These are phyloP conservation scores for Schrankia costaestrigalis DNA, from an alignment of 2,888 invertebrate genomes.

Conservation along the genomic window DNA sequence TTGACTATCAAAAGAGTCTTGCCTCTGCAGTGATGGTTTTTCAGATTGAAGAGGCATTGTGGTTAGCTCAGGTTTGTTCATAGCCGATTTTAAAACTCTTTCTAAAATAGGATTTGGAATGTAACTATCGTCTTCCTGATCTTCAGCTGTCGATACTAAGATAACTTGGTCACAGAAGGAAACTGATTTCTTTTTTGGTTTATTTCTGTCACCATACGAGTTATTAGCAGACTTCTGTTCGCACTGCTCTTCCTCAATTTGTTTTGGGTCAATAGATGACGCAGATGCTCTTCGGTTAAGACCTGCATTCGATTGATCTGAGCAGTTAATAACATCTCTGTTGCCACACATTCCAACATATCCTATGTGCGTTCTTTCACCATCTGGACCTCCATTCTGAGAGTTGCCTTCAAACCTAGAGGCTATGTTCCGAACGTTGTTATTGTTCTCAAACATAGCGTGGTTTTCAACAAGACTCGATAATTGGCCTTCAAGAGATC, in stretches of 20 bases:
- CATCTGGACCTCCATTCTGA: constrained; percentile 49
- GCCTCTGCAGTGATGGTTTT: constrained; percentile 69
- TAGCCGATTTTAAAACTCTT: constrained; percentile 90
- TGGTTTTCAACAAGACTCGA: constrained; percentile 49
- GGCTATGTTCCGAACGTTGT: constrained; percentile 88
- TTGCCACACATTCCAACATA: constrained; percentile 67
- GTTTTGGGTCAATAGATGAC: constrained; percentile 68
- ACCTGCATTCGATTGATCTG: constrained; percentile 59
- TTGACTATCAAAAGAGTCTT: constrained; percentile 76
- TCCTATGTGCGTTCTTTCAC: constrained; percentile 65
- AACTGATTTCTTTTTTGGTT: constrained; percentile 94
- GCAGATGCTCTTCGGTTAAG: constrained; percentile 63
- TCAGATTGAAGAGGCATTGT: constrained; percentile 74
- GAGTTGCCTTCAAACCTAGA: constrained; percentile 85
- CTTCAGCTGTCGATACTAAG: constrained; percentile 94
- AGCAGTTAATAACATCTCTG: constrained; percentile 71
- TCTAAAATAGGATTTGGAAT: constrained; percentile 95
- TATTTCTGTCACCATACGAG: constrained; percentile 73
- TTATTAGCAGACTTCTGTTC: constrained; percentile 61
- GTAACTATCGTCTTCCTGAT: constrained; percentile 93
- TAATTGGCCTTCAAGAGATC: constrained; percentile 61
- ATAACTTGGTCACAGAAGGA: constrained; percentile 97
- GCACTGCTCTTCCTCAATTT: constrained; percentile 62
- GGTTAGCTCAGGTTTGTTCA: constrained; percentile 85
- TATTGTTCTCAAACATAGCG: constrained; percentile 44